Evolutionary conservation across 2,888 invertebrate genomes (phyloP).

Genomic region (Heliconius cydno): DNA sequence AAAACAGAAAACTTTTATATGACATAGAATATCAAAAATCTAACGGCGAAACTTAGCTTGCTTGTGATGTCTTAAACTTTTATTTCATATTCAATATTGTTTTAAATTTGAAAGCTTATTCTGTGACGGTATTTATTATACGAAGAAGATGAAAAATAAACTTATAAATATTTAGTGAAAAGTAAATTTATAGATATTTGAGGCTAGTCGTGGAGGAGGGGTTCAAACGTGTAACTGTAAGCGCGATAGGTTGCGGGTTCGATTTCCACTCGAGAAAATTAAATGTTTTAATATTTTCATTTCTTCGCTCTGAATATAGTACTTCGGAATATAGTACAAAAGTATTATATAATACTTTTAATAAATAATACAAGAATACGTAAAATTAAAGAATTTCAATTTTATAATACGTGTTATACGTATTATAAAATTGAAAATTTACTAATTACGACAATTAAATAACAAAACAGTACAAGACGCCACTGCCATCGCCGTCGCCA

Average conservation of each 20-base stretch:
- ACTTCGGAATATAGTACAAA: too few species aligned
- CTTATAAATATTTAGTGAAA: neutral
- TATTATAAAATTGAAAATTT: neutral
- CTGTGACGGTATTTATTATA: neutral
- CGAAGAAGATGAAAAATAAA: constrained; percentile 15
- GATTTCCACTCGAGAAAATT: too few species aligned
- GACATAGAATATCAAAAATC: constrained; percentile 13
- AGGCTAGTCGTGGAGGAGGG: too few species aligned
- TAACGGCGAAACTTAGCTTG: constrained; percentile 20
- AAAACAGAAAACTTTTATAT: constrained; percentile 2
- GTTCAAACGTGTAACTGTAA: too few species aligned
- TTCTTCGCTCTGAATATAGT: too few species aligned
- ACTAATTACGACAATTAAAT: neutral
- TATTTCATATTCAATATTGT: constrained; percentile 20
- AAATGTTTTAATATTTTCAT: too few species aligned
- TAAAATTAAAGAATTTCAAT: neutral
- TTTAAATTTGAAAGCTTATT: constrained; percentile 17
- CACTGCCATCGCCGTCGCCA: neutral
- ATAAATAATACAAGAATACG: neutral
- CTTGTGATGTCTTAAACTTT: constrained; percentile 11
- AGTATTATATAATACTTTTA: too few species aligned
- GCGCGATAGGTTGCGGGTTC: too few species aligned
- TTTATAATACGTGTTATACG: too few species aligned
- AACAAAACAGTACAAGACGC: constrained; percentile 15
- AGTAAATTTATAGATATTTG: neutral